Evolutionary conservation across 1,140 invertebrate genomes (phyloP).

Genomic region (Teleopsis dalmanni): DNA sequence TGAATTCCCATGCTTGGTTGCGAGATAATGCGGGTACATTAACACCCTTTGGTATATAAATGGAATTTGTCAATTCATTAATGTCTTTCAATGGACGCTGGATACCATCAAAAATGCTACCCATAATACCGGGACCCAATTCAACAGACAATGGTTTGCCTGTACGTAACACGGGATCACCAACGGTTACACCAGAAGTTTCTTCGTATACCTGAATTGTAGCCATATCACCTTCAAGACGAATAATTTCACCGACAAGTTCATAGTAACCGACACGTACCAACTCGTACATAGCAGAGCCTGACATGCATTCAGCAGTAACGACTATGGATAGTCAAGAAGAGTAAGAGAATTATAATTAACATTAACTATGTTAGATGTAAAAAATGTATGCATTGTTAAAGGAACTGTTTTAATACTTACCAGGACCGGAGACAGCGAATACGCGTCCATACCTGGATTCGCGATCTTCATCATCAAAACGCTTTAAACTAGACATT

Average conservation of each 20-base stretch:
- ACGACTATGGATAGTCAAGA: constrained; percentile 64
- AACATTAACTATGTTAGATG: not conserved
- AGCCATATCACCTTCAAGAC: constrained; percentile 98
- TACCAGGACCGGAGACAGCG: constrained; percentile 95
- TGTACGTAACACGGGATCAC: constrained; percentile 95
- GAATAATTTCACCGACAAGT: constrained; percentile 98
- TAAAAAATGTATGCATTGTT: not conserved
- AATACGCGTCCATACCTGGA: constrained; percentile 89
- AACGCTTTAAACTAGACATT: constrained; percentile 60
- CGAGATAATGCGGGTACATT: constrained; percentile 85
- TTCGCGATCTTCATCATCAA: constrained; percentile 81
- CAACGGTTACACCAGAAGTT: constrained; percentile 98
- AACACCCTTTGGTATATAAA: constrained; percentile 99
- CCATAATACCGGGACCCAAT: constrained; percentile 98
- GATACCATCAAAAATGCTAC: constrained; percentile 99
- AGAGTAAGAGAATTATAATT: not conserved
- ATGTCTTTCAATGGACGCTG: constrained; percentile 98
- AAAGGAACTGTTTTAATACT: constrained; percentile 19
- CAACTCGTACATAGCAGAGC: constrained; percentile 99
- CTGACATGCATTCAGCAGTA: constrained; percentile 97
- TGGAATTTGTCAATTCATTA: constrained; percentile 85
- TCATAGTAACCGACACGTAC: constrained; percentile 97
- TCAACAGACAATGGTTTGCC: constrained; percentile 94
- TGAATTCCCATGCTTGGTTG: constrained; percentile 85
- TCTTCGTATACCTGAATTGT: constrained; percentile 99